These are phyloP conservation scores for Meloe dianella DNA, from an alignment of 2,888 invertebrate species.

Conservation along the genomic window DNA sequence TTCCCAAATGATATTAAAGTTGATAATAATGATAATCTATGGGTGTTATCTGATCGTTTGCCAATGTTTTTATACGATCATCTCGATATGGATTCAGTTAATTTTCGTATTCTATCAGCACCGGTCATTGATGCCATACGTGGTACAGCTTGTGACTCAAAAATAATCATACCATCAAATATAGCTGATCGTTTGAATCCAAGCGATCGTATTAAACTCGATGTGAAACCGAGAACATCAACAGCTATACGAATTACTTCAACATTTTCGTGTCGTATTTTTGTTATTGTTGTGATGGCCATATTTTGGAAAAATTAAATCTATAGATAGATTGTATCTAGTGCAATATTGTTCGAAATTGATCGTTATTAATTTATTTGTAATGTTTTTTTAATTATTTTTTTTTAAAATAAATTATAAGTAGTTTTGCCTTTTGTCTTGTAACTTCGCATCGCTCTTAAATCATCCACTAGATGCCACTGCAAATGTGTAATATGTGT, in stretches of 20 bases:
- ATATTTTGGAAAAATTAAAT: conserved; percentile 1
- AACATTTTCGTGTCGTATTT: not conserved
- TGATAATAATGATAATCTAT: conserved; percentile 71
- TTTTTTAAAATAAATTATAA: not conserved
- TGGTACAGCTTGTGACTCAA: conserved; percentile 74
- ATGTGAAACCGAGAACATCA: not conserved
- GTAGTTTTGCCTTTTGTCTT: too few relatives aligned
- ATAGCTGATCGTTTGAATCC: conserved; percentile 38
- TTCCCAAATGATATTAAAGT: conserved; percentile 82
- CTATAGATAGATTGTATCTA: not conserved
- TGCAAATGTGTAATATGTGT: too few relatives aligned
- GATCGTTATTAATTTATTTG: conserved; percentile 31
- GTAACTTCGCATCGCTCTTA: too few relatives aligned
- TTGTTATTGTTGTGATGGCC: conserved; percentile 17
- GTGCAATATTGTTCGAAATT: conserved; percentile 17
- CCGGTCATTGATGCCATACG: conserved; percentile 73
- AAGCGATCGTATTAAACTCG: not conserved
- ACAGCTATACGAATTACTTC: not conserved
- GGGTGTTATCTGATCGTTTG: conserved; percentile 76
- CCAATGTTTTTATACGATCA: conserved; percentile 74
- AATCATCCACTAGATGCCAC: too few relatives aligned
- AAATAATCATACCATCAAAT: conserved; percentile 49
- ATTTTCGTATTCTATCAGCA: conserved; percentile 75
- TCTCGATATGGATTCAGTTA: conserved; percentile 68
- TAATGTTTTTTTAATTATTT: conserved; percentile 30